Conservation (phyloP, 2,797 vertebrate species). For the Pipistrellus nathusii region DNA sequence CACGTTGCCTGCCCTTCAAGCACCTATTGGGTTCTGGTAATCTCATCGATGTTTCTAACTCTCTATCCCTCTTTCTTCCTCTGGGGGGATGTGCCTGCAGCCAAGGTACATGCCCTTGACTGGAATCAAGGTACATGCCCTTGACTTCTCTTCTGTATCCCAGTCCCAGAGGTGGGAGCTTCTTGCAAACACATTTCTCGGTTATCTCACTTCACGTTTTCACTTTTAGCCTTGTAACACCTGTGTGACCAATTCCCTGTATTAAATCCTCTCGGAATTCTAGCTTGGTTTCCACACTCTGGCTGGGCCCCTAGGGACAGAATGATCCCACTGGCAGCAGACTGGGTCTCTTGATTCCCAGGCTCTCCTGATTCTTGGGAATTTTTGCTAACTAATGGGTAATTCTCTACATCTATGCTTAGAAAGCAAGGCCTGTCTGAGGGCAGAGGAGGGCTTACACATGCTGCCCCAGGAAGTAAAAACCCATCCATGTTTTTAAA, state of each 20-base stretch:
- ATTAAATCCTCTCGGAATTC: neutral
- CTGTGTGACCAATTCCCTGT: neutral
- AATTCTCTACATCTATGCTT: neutral
- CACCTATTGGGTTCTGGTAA: neutral
- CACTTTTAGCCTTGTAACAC: neutral
- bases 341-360: neutral
- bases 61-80: no score
- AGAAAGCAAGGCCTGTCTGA: neutral
- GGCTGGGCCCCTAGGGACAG: neutral
- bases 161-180: neutral
- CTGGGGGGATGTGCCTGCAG: no score
- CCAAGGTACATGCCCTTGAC: no score
- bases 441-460: neutral
- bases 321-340: neutral
- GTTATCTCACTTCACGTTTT: neutral
- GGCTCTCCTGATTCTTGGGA: neutral
- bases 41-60: no score
- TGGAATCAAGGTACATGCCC: no score
- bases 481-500: neutral
- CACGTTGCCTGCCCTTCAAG: neutral
- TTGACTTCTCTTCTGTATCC: neutral
- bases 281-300: neutral
- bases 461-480: neutral
- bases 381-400: neutral
- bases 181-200: neutral